Evolutionary conservation across 2,113 vertebrate species (phyloP).

Genomic region (Hydrochoerus hydrochaeris): DNA sequence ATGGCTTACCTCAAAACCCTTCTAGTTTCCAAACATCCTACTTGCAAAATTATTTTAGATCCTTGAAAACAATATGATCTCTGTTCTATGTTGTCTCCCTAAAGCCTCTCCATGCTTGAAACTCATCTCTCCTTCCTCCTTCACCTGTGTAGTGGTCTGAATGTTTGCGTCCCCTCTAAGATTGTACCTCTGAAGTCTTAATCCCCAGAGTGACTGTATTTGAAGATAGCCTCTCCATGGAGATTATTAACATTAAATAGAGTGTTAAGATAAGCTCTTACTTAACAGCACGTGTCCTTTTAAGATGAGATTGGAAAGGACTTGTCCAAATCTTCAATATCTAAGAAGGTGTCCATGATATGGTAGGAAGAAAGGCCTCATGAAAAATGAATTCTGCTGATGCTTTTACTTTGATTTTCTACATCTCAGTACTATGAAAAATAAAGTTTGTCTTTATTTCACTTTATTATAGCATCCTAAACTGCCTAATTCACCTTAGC

Average conservation of each 20-base stretch:
- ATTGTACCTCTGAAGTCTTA: background rate
- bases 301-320: background rate
- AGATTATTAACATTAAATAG: constrained; percentile 22
- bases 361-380: background rate
- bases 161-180: background rate
- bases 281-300: background rate
- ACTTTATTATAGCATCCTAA: background rate
- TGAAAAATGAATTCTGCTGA: background rate
- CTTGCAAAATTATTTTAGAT: background rate
- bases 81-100: background rate
- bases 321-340: background rate
- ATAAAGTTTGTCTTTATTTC: background rate
- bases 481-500: background rate
- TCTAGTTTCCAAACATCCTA: background rate
- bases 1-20: background rate
- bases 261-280: background rate
- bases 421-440: background rate
- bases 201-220: background rate
- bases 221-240: background rate
- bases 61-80: background rate
- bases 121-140: background rate
- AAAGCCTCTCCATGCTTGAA: background rate
- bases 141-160: background rate
- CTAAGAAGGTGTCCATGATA: background rate
- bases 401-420: background rate